Evolutionary conservation across 2,797 vertebrate genomes (phyloP), one percentile per base, ranked within the genome.

Genomic region (Austrolebias charrua): DNA sequence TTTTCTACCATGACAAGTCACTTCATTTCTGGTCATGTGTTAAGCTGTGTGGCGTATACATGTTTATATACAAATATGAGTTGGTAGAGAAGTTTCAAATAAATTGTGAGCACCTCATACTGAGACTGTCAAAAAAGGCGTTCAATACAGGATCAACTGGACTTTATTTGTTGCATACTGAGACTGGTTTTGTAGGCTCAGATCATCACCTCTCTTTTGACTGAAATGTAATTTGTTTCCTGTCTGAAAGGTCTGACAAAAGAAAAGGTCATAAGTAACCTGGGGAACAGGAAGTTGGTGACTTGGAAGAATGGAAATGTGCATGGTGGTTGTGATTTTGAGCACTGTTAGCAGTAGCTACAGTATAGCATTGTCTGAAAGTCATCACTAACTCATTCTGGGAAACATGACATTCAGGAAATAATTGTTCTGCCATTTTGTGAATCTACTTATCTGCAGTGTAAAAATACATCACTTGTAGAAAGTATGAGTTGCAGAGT

Each of bases 351-450:
- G 88, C 88, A 46, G 72, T 29, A 28, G 78, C 78, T 83, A 89
- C 91, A 62, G 77, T 79, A 0, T 54, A 14, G 63, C 63, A 24
- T 1, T 24, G 24, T 24, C 3, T 24, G 76, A 81, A 75, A 81
- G 82, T 77, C 80, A 80, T 66, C 4, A 42, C 78, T 71, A 72
- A 84, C 67, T 86, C 68, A 83, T 79, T 85, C 73, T 65, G 54
- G 71, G 71, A 86, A 87, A 90, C 76, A 75, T 90, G 90, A 89
- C 90, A 92, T 92, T 92, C 89, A 81, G 82, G 64, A 82, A 85
- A 90, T 91, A 91, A 92, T 89, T 82, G 55, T 55, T 46, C 69
- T 64, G 81, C 74, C 79, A 83, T 69, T 80, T 57, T 78, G 63
- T 75, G 66, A 76, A 82, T 86, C 63, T 71, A 80, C 75, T 85